Conservation (phyloP, 2,888 invertebrate genomes). For the Meteorus cinctellus region DNA sequence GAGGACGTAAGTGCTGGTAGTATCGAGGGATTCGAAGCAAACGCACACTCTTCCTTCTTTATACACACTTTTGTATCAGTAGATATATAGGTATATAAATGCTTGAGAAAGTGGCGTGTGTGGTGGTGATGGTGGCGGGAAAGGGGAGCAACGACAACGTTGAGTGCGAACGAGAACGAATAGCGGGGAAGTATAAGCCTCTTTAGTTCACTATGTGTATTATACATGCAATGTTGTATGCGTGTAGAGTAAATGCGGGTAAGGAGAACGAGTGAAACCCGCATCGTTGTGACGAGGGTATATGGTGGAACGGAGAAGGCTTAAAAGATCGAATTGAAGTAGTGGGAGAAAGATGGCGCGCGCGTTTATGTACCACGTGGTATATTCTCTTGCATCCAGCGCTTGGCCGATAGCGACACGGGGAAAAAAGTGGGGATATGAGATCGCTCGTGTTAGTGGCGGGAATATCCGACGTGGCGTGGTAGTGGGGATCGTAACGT, state of each 20-base stretch:
- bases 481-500: conserved; percentile 36
- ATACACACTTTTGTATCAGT: not conserved
- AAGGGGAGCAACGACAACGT: conserved; percentile 33
- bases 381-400: not conserved
- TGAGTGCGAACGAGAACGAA: conserved; percentile 37
- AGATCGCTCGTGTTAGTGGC: conserved; percentile 48
- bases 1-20: conserved; percentile 18
- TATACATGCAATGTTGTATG: not conserved
- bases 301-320: conserved; percentile 8
- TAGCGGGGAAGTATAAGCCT: conserved; percentile 15
- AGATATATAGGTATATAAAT: not conserved
- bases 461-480: conserved; percentile 15
- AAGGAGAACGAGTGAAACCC: not conserved
- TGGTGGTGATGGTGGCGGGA: conserved; percentile 13
- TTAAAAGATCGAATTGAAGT: not conserved
- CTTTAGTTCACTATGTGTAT: not conserved
- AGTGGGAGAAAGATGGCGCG: conserved; percentile 15
- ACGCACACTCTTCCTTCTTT: not conserved
- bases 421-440: conserved; percentile 14
- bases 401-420: not conserved
- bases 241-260: conserved; percentile 4
- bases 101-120: not conserved
- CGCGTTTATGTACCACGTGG: conserved; percentile 15
- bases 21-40: conserved; percentile 7
- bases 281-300: conserved; percentile 9